A percentile compares a stretch with the other conserved stretches of the same genome.
These are phyloP conservation scores for Polypedilum vanderplanki DNA, from an alignment of 1,140 invertebrate species.

Conservation along the genomic window DNA sequence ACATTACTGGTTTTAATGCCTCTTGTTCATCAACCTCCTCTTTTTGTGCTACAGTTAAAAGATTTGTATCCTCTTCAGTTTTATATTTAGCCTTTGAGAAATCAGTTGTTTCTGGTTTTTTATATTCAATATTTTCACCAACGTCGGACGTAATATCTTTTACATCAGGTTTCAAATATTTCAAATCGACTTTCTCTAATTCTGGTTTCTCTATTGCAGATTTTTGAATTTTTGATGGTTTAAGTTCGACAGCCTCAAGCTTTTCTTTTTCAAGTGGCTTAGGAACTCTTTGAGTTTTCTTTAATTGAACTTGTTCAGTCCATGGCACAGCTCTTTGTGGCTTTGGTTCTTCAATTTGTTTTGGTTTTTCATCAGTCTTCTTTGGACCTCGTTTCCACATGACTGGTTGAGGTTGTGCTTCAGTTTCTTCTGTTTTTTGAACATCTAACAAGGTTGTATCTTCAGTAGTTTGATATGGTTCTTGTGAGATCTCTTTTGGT, in stretches of 20 bases:
- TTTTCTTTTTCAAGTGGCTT: constrained; percentile 33
- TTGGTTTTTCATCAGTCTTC: constrained; percentile 32
- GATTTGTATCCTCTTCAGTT: constrained; percentile 39
- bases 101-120: constrained; percentile 30
- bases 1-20: constrained; percentile 44
- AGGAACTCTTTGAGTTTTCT: constrained; percentile 38
- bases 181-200: constrained; percentile 34
- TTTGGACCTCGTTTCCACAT: constrained; percentile 33
- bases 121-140: constrained; percentile 43
- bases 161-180: constrained; percentile 24
- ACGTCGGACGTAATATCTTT: constrained; percentile 29
- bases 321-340: constrained; percentile 36
- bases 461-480: constrained; percentile 31
- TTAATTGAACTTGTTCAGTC: constrained; percentile 35
- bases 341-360: constrained; percentile 33
- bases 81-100: constrained; percentile 35
- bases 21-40: constrained; percentile 40
- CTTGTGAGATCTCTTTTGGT: constrained; percentile 25
- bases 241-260: constrained; percentile 31
- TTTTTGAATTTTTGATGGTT: constrained; percentile 38
- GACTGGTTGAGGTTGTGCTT: constrained; percentile 12
- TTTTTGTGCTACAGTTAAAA: constrained; percentile 34
- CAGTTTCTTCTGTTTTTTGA: constrained; percentile 33
- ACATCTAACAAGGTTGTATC: constrained; percentile 31
- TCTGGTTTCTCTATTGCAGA: constrained; percentile 35